Evolutionary conservation across 2,113 vertebrate genomes (phyloP).

Genomic region (Columbina picui): DNA sequence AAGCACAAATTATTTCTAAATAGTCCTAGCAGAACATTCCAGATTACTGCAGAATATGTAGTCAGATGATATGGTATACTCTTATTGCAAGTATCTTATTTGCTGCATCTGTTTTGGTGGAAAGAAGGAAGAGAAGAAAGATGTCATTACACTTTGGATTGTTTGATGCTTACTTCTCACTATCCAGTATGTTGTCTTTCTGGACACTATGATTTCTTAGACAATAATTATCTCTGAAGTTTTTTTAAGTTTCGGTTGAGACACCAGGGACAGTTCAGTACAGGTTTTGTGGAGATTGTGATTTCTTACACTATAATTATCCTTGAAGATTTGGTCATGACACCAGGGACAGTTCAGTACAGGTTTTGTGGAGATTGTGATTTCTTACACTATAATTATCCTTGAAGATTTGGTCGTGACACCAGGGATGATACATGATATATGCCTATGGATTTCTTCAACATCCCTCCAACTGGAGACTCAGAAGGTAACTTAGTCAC

Average conservation of each 20-base stretch:
- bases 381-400: no score
- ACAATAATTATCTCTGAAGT: not conserved
- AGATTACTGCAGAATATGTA: not conserved
- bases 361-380: no score
- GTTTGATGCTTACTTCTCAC: not conserved
- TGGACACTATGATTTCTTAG: not conserved
- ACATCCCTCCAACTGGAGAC: not conserved
- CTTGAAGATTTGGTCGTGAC: no score
- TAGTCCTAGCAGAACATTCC: not conserved
- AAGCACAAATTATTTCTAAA: not conserved
- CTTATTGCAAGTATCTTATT: not conserved
- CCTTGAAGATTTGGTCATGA: not conserved
- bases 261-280: not conserved
- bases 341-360: not conserved
- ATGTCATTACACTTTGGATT: not conserved
- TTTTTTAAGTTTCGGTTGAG: no score
- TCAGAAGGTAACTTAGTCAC: not conserved
- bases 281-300: no score
- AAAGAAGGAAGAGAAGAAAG: not conserved
- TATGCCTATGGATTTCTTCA: not conserved
- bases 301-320: no score
- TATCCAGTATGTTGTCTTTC: not conserved
- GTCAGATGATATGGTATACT: not conserved
- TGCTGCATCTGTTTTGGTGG: not conserved
- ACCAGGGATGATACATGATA: not conserved